Conservation (phyloP, 35 echinoderm and acorn worm genomes). For the Apostichopus japonicus region DNA sequence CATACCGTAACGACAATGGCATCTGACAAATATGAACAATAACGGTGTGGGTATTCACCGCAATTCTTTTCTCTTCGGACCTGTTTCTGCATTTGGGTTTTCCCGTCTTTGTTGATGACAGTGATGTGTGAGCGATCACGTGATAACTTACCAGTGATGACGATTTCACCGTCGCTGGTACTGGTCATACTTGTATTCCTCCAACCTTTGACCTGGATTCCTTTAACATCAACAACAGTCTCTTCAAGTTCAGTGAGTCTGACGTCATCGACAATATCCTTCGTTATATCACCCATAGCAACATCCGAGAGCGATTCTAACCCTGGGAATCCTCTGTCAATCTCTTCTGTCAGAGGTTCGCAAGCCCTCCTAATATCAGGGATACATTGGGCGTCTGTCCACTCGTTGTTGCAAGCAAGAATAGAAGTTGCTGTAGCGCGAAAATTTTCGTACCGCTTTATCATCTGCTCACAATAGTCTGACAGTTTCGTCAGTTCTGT, state of each 20-base stretch:
- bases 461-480: not conserved
- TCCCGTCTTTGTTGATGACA: not conserved
- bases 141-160: not conserved
- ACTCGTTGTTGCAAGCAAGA: slow-evolving; percentile 24
- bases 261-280: not conserved
- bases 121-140: not conserved
- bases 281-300: not conserved
- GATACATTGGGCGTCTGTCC: slow-evolving; percentile 30
- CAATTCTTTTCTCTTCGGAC: not conserved
- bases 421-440: not conserved
- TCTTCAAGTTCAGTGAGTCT: not conserved
- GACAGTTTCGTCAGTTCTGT: not conserved
- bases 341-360: slow-evolving; percentile 15
- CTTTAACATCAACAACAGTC: not conserved
- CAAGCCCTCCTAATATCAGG: slow-evolving; percentile 3
- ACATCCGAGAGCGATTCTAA: not conserved
- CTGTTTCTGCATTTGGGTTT: not conserved
- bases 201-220: not conserved
- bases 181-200: not conserved
- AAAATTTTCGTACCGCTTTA: not conserved
- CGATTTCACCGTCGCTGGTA: not conserved
- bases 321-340: not conserved
- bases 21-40: not conserved
- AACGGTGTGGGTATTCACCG: not conserved
- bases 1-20: not conserved